Evolutionary conservation across 2,797 vertebrate species (phyloP).

Genomic region (Crossoptilon crossoptilon): DNA sequence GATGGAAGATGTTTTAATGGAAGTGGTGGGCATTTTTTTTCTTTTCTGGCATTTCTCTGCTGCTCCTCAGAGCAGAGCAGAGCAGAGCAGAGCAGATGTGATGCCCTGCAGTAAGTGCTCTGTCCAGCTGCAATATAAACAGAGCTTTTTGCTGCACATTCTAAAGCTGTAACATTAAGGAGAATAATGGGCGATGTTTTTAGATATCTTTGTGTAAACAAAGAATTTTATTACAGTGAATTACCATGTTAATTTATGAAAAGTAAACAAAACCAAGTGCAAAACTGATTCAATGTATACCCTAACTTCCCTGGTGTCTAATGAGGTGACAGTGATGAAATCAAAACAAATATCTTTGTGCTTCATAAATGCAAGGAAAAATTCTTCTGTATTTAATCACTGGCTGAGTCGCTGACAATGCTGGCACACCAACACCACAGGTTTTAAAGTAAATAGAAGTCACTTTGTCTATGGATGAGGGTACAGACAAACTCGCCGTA

Average conservation of each 20-base stretch:
- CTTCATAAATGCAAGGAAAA: conserved; percentile 68
- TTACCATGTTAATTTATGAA: conserved; percentile 72
- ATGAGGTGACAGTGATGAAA: conserved; percentile 70
- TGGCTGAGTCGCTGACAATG: conserved; percentile 28
- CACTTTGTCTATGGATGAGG: conserved; percentile 6
- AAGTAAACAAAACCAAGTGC: conserved; percentile 71
- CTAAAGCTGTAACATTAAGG: conserved; percentile 60
- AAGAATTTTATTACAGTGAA: conserved; percentile 74
- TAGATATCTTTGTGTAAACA: conserved; percentile 74
- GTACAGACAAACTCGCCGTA: background rate
- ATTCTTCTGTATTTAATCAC: conserved; percentile 63
- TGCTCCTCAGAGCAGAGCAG: conserved; percentile 8
- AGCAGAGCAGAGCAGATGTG: conserved; percentile 10
- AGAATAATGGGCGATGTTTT: conserved; percentile 63
- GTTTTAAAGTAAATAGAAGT: conserved; percentile 54
- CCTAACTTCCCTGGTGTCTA: conserved; percentile 64
- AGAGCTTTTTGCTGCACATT: conserved; percentile 35
- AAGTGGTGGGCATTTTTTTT: background rate
- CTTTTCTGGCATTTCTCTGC: background rate
- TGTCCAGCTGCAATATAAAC: conserved; percentile 66
- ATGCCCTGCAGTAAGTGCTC: conserved; percentile 19
- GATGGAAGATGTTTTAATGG: background rate
- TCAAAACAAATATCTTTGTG: conserved; percentile 69
- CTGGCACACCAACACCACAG: conserved; percentile 18
- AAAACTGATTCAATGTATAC: conserved; percentile 62